These are phyloP conservation scores for Xylocampa areola DNA, from an alignment of 2,888 invertebrate species.

Conservation along the genomic window DNA sequence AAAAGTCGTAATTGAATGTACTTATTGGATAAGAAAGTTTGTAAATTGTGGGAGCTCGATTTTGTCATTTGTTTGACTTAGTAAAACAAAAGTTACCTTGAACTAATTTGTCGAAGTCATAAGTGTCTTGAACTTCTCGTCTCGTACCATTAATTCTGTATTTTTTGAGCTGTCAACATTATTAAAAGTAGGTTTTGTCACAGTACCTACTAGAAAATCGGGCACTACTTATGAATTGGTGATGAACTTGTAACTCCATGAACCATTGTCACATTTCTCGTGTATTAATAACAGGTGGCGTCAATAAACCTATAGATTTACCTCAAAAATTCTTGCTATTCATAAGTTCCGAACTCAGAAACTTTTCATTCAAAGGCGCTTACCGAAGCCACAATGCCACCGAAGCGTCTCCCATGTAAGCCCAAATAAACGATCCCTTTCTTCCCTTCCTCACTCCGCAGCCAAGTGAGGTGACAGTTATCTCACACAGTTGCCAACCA, in stretches of 20 bases:
- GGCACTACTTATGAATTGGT: too few relatives aligned
- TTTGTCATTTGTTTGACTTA: slow-evolving; percentile 42
- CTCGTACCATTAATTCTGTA: too few relatives aligned
- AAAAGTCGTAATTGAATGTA: slow-evolving; percentile 41
- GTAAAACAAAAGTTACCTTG: too few relatives aligned
- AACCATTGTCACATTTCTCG: not conserved
- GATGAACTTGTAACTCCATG: too few relatives aligned
- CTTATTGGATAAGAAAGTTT: slow-evolving; percentile 30
- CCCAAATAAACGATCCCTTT: slow-evolving; percentile 52
- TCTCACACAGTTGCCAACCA: slow-evolving; percentile 41
- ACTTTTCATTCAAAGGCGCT: slow-evolving; percentile 36
- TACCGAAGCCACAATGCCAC: slow-evolving; percentile 21
- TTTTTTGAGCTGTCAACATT: too few relatives aligned
- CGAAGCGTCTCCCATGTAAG: slow-evolving; percentile 34
- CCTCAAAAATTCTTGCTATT: slow-evolving; percentile 6
- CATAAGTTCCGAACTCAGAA: slow-evolving; percentile 16
- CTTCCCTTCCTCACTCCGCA: slow-evolving; percentile 25
- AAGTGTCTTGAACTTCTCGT: too few relatives aligned
- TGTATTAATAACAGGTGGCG: not conserved
- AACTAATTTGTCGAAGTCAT: too few relatives aligned
- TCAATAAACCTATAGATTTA: slow-evolving; percentile 12
- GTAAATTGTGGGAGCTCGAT: slow-evolving; percentile 33
- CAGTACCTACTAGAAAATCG: too few relatives aligned
- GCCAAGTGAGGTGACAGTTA: slow-evolving; percentile 51
- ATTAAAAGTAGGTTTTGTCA: too few relatives aligned